phyloP scores from a whole-genome alignment of 2,888 invertebrate genomes.

The Rhorus exstirpatorius region DNA sequence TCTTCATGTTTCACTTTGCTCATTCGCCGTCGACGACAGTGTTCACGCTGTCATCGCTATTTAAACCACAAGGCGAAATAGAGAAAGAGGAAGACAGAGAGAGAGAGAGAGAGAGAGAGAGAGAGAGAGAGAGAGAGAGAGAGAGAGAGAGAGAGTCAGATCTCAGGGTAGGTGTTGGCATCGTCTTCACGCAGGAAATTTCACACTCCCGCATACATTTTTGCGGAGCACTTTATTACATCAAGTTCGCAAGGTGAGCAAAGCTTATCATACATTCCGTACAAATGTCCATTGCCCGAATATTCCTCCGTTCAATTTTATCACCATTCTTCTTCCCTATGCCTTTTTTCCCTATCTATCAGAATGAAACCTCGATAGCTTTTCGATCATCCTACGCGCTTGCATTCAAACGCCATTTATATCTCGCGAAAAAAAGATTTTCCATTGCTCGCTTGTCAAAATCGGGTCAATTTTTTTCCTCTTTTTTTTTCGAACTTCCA shows the following conservation, averaged over 20 bases:
- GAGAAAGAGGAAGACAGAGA: background rate
- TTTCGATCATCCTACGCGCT: background rate
- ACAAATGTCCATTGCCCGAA: background rate
- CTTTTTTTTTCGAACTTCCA: background rate
- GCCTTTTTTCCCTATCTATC: background rate
- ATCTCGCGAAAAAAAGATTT: slow-evolving; percentile 5
- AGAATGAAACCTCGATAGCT: background rate
- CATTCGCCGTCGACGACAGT: slow-evolving; percentile 52
- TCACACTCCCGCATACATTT: background rate
- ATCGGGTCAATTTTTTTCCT: slow-evolving; percentile 34
- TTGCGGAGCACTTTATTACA: slow-evolving; percentile 38
- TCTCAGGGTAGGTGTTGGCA: slow-evolving; percentile 43
- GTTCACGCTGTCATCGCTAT: slow-evolving; percentile 68
- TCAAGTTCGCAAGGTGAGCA: slow-evolving; percentile 17
- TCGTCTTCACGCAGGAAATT: background rate
- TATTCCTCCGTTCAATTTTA: background rate
- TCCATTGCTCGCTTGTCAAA: slow-evolving; percentile 24
- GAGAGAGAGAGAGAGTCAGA: background rate
- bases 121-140: background rate
- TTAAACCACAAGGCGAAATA: slow-evolving; percentile 18
- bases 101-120: background rate
- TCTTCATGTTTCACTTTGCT: slow-evolving; percentile 5
- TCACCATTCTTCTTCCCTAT: background rate
- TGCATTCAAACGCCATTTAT: background rate
- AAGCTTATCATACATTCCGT: slow-evolving; percentile 31